Evolutionary conservation across 64 coral and sea anemone species (phyloP), one percentile per base, ranked within the genome.

Genomic region (Porites australiensis): DNA sequence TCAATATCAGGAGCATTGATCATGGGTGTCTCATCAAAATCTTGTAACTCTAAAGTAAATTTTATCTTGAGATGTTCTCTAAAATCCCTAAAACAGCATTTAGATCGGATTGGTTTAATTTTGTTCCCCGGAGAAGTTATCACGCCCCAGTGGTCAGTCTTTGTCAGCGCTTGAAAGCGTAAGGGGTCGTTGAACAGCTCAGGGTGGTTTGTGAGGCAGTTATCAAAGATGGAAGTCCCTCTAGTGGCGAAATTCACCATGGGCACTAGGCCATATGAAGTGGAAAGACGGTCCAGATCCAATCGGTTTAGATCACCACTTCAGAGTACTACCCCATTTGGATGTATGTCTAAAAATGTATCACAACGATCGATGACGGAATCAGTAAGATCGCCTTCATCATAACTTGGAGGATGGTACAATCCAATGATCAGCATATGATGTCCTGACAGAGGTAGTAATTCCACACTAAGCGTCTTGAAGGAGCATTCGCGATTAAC

Each of bases 151-250:
- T 90, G 89, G 58, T 90, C 89, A 45, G 60, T 90, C 50, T 90
- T 90, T 7, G 70, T 82, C 70, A 89, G 53, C 80, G 19, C 82
- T 90, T 94, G 20, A 62, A 83, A 89, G 70, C 49, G 65, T 83
- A 72, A 83, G 9, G 87, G 86, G 22, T 44, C 0, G 13, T 79
- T n/a, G 75, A 90, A 95, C 72, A 95, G 74, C 14, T 90, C 88
- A 70, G 93, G 88, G 52, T 85, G 54, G 65, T 95, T 95, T 6
- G 89, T 88, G 8, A 95, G 23, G 57, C 94, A 91, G 81, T 95
- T 95, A 43, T 95, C 88, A 19, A 95, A 50, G 63, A 65, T 90
- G 69, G 88, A 89, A 70, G 27, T 21, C 49, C 88, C 89, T 65
- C 94, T 76, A 52, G 83, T 95, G 50, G 82, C 89, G 54, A 95